Evolutionary conservation across 2,888 invertebrate genomes (phyloP).

Genomic region (Hylaea fasciaria): DNA sequence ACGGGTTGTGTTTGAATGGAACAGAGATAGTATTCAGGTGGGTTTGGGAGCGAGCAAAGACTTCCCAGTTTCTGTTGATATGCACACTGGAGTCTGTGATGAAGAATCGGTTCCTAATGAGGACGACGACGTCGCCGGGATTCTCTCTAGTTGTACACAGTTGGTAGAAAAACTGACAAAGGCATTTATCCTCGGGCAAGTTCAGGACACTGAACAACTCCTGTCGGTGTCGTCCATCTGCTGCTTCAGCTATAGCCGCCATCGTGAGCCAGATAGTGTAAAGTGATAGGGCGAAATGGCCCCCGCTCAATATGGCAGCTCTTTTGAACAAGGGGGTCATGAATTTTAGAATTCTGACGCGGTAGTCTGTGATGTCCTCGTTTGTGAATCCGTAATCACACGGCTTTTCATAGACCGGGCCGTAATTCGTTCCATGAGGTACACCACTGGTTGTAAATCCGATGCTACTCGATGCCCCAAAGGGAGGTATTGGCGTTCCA

Average conservation of each 20-base stretch:
- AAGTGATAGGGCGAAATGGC: constrained; percentile 50
- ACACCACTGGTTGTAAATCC: neutral
- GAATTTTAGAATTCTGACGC: constrained; percentile 6
- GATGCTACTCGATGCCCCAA: neutral
- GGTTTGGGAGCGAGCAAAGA: constrained; percentile 32
- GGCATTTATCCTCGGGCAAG: constrained; percentile 43
- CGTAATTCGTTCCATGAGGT: constrained; percentile 7
- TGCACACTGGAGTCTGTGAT: constrained; percentile 41
- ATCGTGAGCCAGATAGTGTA: constrained; percentile 49
- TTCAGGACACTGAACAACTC: constrained; percentile 42
- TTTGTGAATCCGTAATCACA: constrained; percentile 18
- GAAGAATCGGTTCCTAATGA: constrained; percentile 39
- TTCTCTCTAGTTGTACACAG: constrained; percentile 29
- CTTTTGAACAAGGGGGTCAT: constrained; percentile 6
- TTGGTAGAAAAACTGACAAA: constrained; percentile 42
- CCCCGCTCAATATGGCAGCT: constrained; percentile 24
- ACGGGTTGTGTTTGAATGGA: constrained; percentile 37
- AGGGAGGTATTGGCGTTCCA: neutral
- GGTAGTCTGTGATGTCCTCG: constrained; percentile 15
- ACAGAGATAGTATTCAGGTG: constrained; percentile 32
- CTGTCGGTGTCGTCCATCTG: constrained; percentile 31
- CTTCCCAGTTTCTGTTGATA: constrained; percentile 42
- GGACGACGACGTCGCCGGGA: constrained; percentile 30
- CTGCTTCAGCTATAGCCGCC: constrained; percentile 49
- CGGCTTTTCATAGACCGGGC: constrained; percentile 6